Evolutionary conservation across 2,888 invertebrate genomes (phyloP).

Genomic region (Smittia sp.): DNA sequence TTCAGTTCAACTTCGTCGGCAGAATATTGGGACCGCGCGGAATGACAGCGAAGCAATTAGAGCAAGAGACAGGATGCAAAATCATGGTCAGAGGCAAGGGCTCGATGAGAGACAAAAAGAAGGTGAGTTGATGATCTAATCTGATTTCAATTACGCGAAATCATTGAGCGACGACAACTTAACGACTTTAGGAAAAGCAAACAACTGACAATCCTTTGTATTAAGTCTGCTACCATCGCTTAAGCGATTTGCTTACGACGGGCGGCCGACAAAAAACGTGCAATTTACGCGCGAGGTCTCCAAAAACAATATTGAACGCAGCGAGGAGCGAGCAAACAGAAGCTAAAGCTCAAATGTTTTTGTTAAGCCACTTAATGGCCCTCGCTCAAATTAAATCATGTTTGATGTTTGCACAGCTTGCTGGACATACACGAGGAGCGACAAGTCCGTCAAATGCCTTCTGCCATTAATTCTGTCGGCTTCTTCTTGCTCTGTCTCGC

Average conservation of each 20-base stretch:
- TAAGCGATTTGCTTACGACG: too few relatives aligned
- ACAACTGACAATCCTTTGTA: too few relatives aligned
- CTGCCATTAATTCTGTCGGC: neutral
- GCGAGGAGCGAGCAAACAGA: conserved; percentile 1
- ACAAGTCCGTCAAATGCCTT: conserved; percentile 8
- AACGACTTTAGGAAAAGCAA: too few relatives aligned
- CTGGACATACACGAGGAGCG: conserved; percentile 12
- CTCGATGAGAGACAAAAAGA: conserved; percentile 99
- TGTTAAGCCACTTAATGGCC: conserved; percentile 22
- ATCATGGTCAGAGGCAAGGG: conserved; percentile 99
- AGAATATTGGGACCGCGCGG: conserved; percentile 98
- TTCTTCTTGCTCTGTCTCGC: neutral
- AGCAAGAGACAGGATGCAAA: conserved; percentile 99
- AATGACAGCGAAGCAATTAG: conserved; percentile 99
- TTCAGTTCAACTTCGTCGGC: conserved; percentile 99
- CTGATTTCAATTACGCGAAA: neutral
- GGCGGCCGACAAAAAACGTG: neutral
- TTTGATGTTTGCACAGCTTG: conserved; percentile 1
- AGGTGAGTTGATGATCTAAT: conserved; percentile 67
- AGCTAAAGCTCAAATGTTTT: conserved; percentile 17
- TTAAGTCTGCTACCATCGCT: too few relatives aligned
- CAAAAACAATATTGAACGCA: neutral
- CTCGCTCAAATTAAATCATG: conserved; percentile 28
- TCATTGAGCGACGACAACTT: neutral
- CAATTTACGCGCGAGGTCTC: neutral